Base-by-base conservation (phyloP, 1,140 invertebrate species). In the Himalopsyche phryganea region DNA sequence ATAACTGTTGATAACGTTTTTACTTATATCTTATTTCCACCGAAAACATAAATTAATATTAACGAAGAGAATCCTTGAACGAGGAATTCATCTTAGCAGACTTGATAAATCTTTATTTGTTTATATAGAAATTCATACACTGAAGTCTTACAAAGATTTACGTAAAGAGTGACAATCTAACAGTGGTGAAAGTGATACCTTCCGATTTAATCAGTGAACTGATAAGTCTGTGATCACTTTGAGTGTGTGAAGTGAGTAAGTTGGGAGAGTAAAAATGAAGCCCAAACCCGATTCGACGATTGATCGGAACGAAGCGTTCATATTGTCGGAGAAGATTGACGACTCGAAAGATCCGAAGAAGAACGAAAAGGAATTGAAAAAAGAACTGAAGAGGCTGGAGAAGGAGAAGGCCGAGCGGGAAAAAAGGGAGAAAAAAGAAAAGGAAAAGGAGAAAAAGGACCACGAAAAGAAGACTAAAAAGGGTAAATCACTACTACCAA, bases 271-370 rank as follows among this genome's bases (percentile, higher is more conserved):
- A 33, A 67, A 63, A 50, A 78, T 78, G 76, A 72, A 75, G 62
- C 74, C 76, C 36, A 78, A 77, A 66, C 74, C 76, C 52, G 75
- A 76, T 51, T 57, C 63, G 61, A 50, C 57, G 11, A 35, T 53
- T 13, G 45, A 46, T 15, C 53, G 52, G 7, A 71, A 71, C 51
- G 74, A 74, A 62, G 73, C 74, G 54, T 76, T 81, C 66, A 80
- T 80, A 17, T 64, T 81, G 52, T 75, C 78, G 60, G 79, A 80
- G 61, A 78, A 76, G 60, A 75, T 75, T 19, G 76, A 78, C 62
- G 72, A 78, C 58, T 73, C 71, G n/a, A 76, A 78, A 65, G 50
- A 38, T 18, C 68, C 71, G 36, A 75, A 74, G 67, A 78, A 72
- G 52, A 75, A 60, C 57, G 75, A 79, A 20, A 74, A 79, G 62